Base-by-base conservation (phyloP, 2,113 vertebrate genomes). In the Pterocles burchelli region DNA sequence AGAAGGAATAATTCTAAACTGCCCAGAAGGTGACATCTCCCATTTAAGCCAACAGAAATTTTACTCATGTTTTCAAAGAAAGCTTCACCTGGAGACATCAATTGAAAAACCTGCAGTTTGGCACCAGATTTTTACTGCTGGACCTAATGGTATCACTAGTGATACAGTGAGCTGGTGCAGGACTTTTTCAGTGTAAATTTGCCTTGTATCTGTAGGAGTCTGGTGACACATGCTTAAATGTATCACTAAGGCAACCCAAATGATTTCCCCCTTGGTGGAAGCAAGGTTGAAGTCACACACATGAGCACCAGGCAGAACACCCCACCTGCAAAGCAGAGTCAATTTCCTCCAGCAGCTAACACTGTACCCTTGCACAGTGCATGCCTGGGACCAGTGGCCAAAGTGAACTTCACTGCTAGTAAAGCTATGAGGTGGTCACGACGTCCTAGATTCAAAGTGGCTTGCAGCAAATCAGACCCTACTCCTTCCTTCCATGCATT, bases 171-270 rank as follows among this genome's bases (percentile, higher is more conserved):
- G 26, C 10, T 83, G 29, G 20, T 45, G 20, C 13, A 48, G 33
- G 43, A 18, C 4, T 28, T 38, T 43, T 81, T 68, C 10, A 29
- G n/a, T 28, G 13, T 11, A 80, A 76, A 84, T 77, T 57, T 55
- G 17, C 34, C 31, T 81, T 61, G 2, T 33, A 11, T 28, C 54
- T 38, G 10, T 36, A 76, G 33, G 43, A 51, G 18, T 63, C 15
- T 45, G 52, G 36, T 58, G 80, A 13, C 6, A 17, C 0, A 0
- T 26, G 10, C 46, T 75, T 75, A 13, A 83, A 58, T 0, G 0
- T 12, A 63, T 7, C 9, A 10, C 16, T 34, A 11, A 58, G 0
- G 2, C 11, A 55, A 83, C 10, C 14, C 26, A 59, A 34, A 33
- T 0, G 0, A 7, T 73, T 62, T 55, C 9, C 4, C 24, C 16